Evolutionary conservation across 2,797 vertebrate genomes (phyloP).

Genomic region (Pangasius djambal): DNA sequence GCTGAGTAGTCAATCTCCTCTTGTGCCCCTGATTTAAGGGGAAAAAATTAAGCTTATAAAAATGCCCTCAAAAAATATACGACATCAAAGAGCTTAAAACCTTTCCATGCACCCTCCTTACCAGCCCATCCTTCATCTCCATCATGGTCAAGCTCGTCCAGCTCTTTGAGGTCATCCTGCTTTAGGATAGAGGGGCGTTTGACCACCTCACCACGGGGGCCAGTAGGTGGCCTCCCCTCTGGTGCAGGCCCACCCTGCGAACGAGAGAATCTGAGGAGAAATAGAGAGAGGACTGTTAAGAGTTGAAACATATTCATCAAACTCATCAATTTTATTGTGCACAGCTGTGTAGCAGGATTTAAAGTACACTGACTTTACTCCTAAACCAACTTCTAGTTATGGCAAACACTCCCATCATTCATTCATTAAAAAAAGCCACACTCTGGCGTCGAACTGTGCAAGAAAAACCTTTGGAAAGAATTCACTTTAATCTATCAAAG

Average conservation of each 20-base stretch:
- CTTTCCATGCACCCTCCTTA: conserved; percentile 53
- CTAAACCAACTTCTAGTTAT: background rate
- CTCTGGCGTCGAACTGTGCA: background rate
- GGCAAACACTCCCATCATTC: background rate
- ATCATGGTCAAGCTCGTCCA: conserved; percentile 89
- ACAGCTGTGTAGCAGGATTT: background rate
- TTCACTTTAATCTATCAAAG: background rate
- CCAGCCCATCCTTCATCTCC: conserved; percentile 95
- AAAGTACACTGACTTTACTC: background rate
- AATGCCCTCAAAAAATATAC: too few species aligned
- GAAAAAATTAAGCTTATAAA: background rate
- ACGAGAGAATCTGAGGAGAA: conserved; percentile 79
- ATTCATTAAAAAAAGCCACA: background rate
- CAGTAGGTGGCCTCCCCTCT: conserved; percentile 71
- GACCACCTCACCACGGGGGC: conserved; percentile 79
- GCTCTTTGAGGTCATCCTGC: conserved; percentile 92
- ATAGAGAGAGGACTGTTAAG: background rate
- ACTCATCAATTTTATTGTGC: background rate
- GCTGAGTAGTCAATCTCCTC: conserved; percentile 96
- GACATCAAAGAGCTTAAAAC: background rate
- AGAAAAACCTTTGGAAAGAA: background rate
- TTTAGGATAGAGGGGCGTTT: conserved; percentile 93
- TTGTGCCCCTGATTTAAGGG: conserved; percentile 80
- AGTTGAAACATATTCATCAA: background rate
- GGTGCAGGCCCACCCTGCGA: conserved; percentile 73